Evolutionary conservation across 2,113 vertebrate species (phyloP).

Genomic region (Hypocryptadius cinnamomeus): DNA sequence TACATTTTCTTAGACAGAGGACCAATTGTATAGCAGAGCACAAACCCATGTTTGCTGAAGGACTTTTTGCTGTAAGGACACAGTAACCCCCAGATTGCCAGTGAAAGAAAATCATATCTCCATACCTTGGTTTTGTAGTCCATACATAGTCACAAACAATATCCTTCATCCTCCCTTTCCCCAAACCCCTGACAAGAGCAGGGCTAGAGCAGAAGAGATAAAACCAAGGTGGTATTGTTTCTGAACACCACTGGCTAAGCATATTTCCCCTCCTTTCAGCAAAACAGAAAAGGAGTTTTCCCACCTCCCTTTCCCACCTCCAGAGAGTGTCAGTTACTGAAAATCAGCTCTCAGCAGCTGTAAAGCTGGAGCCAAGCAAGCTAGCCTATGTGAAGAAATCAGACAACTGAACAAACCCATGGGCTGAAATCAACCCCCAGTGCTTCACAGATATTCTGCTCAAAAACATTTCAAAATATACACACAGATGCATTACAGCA

Average conservation of each 20-base stretch:
- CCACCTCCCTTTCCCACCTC: rapidly evolving
- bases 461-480: neutral
- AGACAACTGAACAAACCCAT: neutral
- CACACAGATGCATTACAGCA: neutral
- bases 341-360: neutral
- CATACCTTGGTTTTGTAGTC: neutral
- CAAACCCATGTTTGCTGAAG: neutral
- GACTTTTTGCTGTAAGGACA: neutral
- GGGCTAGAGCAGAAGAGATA: neutral
- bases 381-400: neutral
- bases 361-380: neutral
- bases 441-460: neutral
- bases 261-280: neutral
- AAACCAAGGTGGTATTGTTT: neutral
- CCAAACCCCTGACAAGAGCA: neutral
- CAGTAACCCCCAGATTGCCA: neutral
- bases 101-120: neutral
- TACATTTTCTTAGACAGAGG: neutral
- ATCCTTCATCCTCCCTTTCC: neutral
- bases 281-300: neutral
- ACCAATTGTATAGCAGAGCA: neutral
- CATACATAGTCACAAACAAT: neutral
- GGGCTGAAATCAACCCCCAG: neutral
- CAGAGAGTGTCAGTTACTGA: neutral
- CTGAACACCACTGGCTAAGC: neutral